Conservation (phyloP, 2,113 vertebrate species). For the Lampris incognitus region DNA sequence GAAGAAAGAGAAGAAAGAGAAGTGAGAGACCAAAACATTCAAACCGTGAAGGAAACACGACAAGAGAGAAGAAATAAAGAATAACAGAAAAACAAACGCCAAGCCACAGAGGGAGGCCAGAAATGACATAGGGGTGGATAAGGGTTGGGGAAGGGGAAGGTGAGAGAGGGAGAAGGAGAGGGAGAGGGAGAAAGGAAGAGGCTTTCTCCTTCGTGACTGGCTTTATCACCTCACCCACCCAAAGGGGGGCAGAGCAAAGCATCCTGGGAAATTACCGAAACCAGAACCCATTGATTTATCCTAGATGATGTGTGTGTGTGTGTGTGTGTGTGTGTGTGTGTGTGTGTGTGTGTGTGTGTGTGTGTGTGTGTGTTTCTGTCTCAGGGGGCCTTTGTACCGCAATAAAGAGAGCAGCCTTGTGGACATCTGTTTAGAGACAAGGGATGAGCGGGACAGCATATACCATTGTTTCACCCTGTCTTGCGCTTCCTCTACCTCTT, state of each 20-base stretch:
- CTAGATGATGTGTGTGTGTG: constrained; percentile 57
- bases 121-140: not conserved
- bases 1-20: not conserved
- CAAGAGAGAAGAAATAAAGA: not conserved
- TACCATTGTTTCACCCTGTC: constrained; percentile 50
- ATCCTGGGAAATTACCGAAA: constrained; percentile 95
- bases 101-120: constrained; percentile 33
- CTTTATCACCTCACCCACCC: constrained; percentile 91
- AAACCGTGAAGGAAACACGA: constrained; percentile 11
- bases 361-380: constrained; percentile 44
- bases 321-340: no score
- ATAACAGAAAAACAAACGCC: constrained; percentile 18
- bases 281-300: constrained; percentile 93
- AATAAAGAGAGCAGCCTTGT: constrained; percentile 75
- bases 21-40: constrained; percentile 2
- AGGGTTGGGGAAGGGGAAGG: not conserved
- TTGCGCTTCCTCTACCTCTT: constrained; percentile 9
- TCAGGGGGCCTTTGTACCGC: constrained; percentile 77
- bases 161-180: constrained; percentile 1
- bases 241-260: constrained; percentile 79
- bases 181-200: constrained; percentile 64
- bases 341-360: no score
- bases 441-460: constrained; percentile 67
- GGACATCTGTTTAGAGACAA: constrained; percentile 77
- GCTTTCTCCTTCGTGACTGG: constrained; percentile 85